These are phyloP conservation scores for Garrulus glandarius DNA, from an alignment of 2,797 vertebrate genomes.

Conservation along the genomic window DNA sequence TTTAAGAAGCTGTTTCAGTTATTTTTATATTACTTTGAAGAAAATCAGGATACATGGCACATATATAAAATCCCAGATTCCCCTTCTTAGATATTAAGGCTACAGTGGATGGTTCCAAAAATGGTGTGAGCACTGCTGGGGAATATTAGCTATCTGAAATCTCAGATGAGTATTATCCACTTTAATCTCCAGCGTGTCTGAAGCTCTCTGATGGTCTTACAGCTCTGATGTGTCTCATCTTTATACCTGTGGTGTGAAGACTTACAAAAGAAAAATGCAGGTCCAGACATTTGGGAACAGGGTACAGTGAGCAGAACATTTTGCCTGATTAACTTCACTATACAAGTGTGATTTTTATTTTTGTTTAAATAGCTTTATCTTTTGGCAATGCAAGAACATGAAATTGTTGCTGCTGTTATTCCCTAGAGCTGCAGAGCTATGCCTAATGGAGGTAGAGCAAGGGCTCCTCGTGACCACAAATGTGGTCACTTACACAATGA, in stretches of 20 bases:
- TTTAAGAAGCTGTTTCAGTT: background rate
- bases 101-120: background rate
- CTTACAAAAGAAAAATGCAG: background rate
- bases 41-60: background rate
- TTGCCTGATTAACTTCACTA: background rate
- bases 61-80: background rate
- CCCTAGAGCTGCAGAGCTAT: background rate
- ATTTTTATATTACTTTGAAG: background rate
- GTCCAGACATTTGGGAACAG: background rate
- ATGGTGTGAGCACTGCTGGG: background rate
- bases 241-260: background rate
- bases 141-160: background rate
- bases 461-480: accelerated
- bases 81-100: background rate
- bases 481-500: background rate
- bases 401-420: background rate
- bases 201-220: background rate
- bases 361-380: background rate
- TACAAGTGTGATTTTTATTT: background rate
- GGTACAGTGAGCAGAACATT: background rate
- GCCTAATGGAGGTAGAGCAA: background rate
- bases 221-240: background rate
- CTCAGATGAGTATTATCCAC: background rate
- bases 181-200: background rate
- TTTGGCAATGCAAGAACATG: background rate